Evolutionary conservation across 2,797 vertebrate species (phyloP).

Genomic region (Falco novaeseelandiae): DNA sequence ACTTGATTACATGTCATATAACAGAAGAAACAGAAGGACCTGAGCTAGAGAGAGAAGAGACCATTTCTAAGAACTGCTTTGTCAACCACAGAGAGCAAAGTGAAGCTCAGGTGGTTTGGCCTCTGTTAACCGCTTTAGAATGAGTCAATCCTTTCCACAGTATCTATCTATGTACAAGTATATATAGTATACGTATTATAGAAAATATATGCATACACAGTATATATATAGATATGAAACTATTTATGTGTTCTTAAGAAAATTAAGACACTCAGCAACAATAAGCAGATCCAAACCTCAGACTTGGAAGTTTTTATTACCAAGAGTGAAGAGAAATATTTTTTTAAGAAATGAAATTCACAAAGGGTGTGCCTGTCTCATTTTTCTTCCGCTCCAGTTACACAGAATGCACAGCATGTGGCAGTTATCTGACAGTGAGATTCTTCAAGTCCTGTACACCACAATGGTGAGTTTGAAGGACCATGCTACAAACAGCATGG

Average conservation of each 20-base stretch:
- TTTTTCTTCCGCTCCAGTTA: constrained; percentile 38
- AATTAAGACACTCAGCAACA: not conserved
- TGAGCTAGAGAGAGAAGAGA: not conserved
- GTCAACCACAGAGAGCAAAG: not conserved
- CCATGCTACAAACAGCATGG: not conserved
- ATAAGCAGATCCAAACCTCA: constrained; percentile 4
- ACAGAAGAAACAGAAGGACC: not conserved
- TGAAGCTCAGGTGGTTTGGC: not conserved
- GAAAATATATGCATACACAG: not conserved
- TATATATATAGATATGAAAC: not conserved
- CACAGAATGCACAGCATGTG: constrained; percentile 25
- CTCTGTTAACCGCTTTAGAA: not conserved
- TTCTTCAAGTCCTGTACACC: constrained; percentile 18
- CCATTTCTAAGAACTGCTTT: not conserved
- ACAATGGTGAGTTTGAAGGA: constrained; percentile 8
- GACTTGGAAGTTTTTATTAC: not conserved
- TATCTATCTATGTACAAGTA: not conserved
- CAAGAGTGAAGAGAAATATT: not conserved
- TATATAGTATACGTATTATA: not conserved
- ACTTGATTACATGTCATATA: not conserved
- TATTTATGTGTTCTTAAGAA: not conserved
- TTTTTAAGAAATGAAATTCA: constrained; percentile 42
- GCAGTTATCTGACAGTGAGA: not conserved
- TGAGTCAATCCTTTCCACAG: not conserved
- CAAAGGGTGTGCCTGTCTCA: not conserved